Conservation (phyloP, 2,888 invertebrate species). For the Galeruca laticollis region DNA sequence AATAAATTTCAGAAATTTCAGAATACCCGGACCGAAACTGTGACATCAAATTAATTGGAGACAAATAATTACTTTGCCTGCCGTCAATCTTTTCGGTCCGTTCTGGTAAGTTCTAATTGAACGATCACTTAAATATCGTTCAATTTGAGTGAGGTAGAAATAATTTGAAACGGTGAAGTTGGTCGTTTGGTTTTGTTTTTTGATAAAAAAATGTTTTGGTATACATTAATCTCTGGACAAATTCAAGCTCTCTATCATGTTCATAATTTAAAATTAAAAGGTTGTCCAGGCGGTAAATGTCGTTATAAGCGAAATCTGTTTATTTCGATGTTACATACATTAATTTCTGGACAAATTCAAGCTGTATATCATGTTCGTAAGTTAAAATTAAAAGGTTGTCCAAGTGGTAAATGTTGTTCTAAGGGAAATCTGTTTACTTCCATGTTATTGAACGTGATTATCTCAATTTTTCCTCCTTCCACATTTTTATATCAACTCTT, state of each 20-base stretch:
- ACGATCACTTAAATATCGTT: slow-evolving; percentile 40
- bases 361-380: too few relatives aligned
- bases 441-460: too few relatives aligned
- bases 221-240: not conserved
- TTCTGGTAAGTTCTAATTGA: slow-evolving; percentile 39
- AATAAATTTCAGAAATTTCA: slow-evolving; percentile 15
- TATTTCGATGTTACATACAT: too few relatives aligned
- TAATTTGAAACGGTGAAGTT: slow-evolving; percentile 28
- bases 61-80: slow-evolving; percentile 52
- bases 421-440: too few relatives aligned
- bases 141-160: slow-evolving; percentile 23
- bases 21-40: slow-evolving; percentile 33
- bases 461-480: too few relatives aligned
- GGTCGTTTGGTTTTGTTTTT: slow-evolving; percentile 18
- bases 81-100: slow-evolving; percentile 44
- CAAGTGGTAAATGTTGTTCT: too few relatives aligned
- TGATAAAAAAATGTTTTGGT: slow-evolving; percentile 6
- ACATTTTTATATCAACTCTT: too few relatives aligned
- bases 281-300: not conserved
- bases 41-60: slow-evolving; percentile 51
- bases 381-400: too few relatives aligned
- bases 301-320: too few relatives aligned
- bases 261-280: not conserved
- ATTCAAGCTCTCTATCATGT: not conserved
- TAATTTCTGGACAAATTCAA: not conserved